Base-by-base conservation (phyloP, 2,113 vertebrate genomes). In the Sialia sialis region DNA sequence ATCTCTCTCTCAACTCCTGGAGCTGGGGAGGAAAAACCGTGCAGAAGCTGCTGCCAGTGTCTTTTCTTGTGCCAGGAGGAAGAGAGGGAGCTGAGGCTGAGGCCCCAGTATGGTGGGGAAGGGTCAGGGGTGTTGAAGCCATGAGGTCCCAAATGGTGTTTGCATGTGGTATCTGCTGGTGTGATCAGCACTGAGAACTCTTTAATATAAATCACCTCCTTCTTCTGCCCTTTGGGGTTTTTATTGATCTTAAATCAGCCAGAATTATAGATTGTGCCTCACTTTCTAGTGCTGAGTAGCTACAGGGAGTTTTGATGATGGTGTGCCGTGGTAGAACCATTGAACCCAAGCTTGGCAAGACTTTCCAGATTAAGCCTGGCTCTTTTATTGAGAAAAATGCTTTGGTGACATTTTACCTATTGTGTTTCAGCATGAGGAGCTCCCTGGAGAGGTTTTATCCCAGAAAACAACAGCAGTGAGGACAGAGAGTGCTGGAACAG, bases 291-390 rank as follows among this genome's bases (percentile, higher is more conserved):
- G 43, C 48, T 82, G 46, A 78, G 16, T 14, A 58, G 9, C 46
- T 67, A 13, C 21, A 48, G 23, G 4, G 27, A 22, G 4, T 22
- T 32, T 52, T 39, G 10, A 56, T 0, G 0, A 7, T 54, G 7
- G 1, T 34, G 22, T 38, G 38, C 19, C 8, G 16, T 22, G 27
- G 49, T 8, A 29, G 8, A 20, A 36, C 17, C 26, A 51, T 3
- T 43, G 23, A 36, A 60, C 13, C 16, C 18, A 54, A 73, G 46
- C 7, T 26, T 63, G 27, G 23, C 21, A 81, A 20, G 56, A 49
- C 43, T 67, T 83, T 39, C 3, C 34, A 69, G 16, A 11, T 23
- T 34, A 56, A 43, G 7, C 32, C 16, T 64, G 34, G 36, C 13
- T 20, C 10, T 83, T 79, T 52, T 39, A 34, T 14, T 29, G 66